Evolutionary conservation across 2,888 invertebrate species (phyloP).

Genomic region (Rhagophthalmus giganteus): DNA sequence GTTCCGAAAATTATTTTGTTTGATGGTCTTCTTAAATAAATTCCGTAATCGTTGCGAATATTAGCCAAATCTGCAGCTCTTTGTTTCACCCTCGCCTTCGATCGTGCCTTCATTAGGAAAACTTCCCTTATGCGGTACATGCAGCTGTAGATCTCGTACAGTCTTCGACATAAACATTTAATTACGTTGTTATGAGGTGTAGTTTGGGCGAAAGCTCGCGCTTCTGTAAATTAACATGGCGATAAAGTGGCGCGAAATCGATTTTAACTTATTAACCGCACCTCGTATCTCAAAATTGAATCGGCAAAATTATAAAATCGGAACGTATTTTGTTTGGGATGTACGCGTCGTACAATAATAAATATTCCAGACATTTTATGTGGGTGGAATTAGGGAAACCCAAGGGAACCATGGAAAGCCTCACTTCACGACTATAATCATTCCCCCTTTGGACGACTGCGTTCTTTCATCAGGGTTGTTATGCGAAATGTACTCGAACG

Average conservation of each 20-base stretch:
- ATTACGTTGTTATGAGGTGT: too few species aligned
- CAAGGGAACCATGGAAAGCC: constrained; percentile 11
- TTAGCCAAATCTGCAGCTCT: constrained; percentile 41
- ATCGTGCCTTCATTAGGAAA: constrained; percentile 36
- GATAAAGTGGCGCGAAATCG: too few species aligned
- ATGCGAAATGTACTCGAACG: constrained; percentile 35
- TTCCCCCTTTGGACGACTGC: constrained; percentile 18
- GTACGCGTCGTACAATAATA: constrained; percentile 38
- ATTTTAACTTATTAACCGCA: too few species aligned
- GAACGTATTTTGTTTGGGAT: too few species aligned
- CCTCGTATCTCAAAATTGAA: too few species aligned
- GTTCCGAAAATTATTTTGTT: not conserved
- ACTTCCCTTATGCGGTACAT: constrained; percentile 32
- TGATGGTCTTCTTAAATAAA: constrained; percentile 6
- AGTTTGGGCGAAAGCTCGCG: too few species aligned
- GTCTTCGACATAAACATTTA: constrained; percentile 19
- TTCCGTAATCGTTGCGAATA: constrained; percentile 28
- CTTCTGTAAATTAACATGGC: too few species aligned
- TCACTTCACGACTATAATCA: not conserved
- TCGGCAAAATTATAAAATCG: too few species aligned
- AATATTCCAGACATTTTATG: constrained; percentile 34
- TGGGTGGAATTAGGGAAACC: constrained; percentile 28
- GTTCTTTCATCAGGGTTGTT: constrained; percentile 34
- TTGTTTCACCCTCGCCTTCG: constrained; percentile 39
- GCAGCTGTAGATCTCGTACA: constrained; percentile 29